Conservation (phyloP, 2,113 vertebrate genomes). For the Ophthalmolycus amberensis region DNA sequence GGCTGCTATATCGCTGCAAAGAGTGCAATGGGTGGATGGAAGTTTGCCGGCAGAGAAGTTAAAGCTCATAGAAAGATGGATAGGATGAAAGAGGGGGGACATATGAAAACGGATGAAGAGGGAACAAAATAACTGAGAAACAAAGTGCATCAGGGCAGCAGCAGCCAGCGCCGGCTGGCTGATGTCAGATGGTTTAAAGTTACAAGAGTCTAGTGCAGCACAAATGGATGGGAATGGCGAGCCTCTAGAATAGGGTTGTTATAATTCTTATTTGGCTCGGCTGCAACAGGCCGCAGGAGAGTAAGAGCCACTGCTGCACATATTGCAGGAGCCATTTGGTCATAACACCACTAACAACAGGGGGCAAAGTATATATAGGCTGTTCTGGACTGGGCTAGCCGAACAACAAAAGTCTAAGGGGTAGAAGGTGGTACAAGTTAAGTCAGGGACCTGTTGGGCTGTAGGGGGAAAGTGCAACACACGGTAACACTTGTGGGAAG, state of each 20-base stretch:
- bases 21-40: neutral
- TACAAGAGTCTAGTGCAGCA: slow-evolving; percentile 27
- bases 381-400: neutral
- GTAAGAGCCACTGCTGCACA: slow-evolving; percentile 36
- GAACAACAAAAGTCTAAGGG: slow-evolving; percentile 20
- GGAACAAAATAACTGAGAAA: neutral
- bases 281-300: slow-evolving; percentile 37
- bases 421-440: slow-evolving; percentile 23
- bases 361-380: slow-evolving; percentile 28
- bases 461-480: neutral
- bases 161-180: slow-evolving; percentile 26
- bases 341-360: slow-evolving; percentile 45
- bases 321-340: slow-evolving; percentile 48
- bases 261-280: slow-evolving; percentile 59
- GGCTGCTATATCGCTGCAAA: slow-evolving; percentile 14
- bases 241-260: slow-evolving; percentile 42
- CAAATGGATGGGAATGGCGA: slow-evolving; percentile 48
- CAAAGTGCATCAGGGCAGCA: slow-evolving; percentile 24
- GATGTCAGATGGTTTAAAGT: slow-evolving; percentile 52
- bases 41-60: slow-evolving; percentile 25
- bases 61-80: slow-evolving; percentile 33
- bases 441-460: slow-evolving; percentile 34
- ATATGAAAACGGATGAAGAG: neutral
- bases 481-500: slow-evolving; percentile 15
- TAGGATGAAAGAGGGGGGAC: neutral